Percentiles rank a stretch among this genome's conserved stretches.
phyloP scores from a whole-genome alignment of 1,140 invertebrate genomes.

The Drosophila kurseongensis region DNA sequence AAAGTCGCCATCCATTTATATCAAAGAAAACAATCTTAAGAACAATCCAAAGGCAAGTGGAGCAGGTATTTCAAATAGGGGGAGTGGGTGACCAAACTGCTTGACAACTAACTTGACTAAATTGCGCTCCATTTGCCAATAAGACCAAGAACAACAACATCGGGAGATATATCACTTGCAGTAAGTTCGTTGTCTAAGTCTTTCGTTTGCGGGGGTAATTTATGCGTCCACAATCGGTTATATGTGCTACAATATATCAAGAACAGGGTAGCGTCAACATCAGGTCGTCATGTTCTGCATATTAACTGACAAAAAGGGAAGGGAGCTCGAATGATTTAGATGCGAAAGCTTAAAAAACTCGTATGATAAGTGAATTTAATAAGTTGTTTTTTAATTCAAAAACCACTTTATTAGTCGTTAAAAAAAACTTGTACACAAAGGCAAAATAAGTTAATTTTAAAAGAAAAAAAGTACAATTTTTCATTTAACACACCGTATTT shows the following conservation, averaged over 20 bases:
- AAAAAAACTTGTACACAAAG: too few relatives aligned
- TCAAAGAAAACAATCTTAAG: constrained; percentile 20
- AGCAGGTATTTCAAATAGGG: constrained; percentile 2
- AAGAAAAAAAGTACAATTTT: too few relatives aligned
- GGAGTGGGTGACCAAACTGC: constrained; percentile 8
- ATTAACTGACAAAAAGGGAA: neutral
- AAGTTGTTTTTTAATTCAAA: neutral
- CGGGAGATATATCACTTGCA: neutral
- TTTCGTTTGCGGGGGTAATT: constrained; percentile 30
- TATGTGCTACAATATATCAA: constrained; percentile 26
- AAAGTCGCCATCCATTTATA: neutral
- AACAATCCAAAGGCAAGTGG: constrained; percentile 32
- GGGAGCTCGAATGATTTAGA: neutral
- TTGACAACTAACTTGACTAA: constrained; percentile 26
- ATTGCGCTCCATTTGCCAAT: constrained; percentile 55
- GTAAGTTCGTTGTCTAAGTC: constrained; percentile 53
- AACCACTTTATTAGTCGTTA: too few relatives aligned
- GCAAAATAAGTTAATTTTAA: too few relatives aligned
- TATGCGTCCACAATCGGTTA: constrained; percentile 10
- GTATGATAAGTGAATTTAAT: neutral
- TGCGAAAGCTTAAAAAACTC: neutral
- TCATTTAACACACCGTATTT: too few relatives aligned
- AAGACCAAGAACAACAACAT: constrained; percentile 35
- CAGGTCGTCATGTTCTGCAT: constrained; percentile 14
- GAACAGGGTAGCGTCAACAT: constrained; percentile 1